Base-by-base conservation (phyloP, 2,113 vertebrate species). In the Galbula dea region DNA sequence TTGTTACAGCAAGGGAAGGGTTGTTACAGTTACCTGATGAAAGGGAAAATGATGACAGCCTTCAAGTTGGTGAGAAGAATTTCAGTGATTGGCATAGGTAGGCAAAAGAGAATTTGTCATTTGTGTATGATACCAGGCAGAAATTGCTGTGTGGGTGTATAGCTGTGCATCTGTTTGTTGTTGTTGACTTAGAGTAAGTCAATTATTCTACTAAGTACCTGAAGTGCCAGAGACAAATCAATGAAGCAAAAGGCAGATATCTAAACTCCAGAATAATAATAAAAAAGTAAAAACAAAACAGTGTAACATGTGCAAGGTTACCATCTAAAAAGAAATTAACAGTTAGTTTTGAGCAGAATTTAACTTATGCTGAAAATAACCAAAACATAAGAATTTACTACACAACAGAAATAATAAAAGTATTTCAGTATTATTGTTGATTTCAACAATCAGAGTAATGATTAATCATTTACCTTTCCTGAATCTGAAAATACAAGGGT, bases 151-250 rank as follows among this genome's bases (percentile, higher is more conserved):
- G 69, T 90, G 69, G 55, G 79, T 83, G 75, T 54, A 37, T 29
- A 91, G 78, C 54, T 87, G 71, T 86, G 71, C 5, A 7, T 37
- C 15, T 24, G 23, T 86, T 91, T 80, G 45, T 72, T 95, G 79
- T 45, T 55, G 59, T 36, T 91, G 37, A 52, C 76, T 89, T 88
- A 69, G 41, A 29, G 72, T 61, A 65, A 82, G 59, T 71, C 88
- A 88, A 24, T 93, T 86, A 88, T 80, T 93, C 76, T 86, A 69
- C 83, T 75, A 78, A 90, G 61, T 45, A 86, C 22, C 76, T 84
- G 65, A 48, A 92, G 78, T 72, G 41, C n/a, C n/a, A 84, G 43
- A 73, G 73, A 39, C 15, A 68, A 81, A 86, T 52, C 72, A 75
- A 36, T 59, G 61, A 81, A 86, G 61, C 49, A 51, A 92, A 90